Percentiles rank a stretch among this genome's conserved stretches.
phyloP scores from a whole-genome alignment of 2,797 vertebrate genomes.

The Alectoris magna region DNA sequence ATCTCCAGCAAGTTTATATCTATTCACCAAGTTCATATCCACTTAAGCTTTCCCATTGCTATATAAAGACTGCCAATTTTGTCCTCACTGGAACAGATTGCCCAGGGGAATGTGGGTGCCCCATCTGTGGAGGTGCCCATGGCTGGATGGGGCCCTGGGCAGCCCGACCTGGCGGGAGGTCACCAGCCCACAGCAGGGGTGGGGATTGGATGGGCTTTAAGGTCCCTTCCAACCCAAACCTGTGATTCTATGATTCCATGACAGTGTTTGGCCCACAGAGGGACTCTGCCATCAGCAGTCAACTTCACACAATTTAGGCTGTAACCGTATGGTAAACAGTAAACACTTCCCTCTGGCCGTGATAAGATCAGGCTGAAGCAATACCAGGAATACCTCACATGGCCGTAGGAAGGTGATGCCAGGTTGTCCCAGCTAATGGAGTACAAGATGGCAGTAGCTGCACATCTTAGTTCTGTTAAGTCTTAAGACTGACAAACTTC shows the following conservation, averaged over 20 bases:
- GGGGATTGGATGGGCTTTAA: background rate
- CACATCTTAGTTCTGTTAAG: background rate
- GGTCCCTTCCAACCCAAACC: background rate
- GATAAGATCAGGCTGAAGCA: background rate
- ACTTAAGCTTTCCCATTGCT: background rate
- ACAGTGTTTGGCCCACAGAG: background rate
- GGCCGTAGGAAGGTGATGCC: background rate
- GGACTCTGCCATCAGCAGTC: accelerated
- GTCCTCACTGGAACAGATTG: background rate
- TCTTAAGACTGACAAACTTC: background rate
- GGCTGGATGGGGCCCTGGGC: no score
- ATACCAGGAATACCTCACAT: background rate
- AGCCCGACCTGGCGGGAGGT: no score
- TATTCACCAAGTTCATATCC: background rate
- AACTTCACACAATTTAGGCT: background rate
- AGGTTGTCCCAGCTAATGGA: accelerated
- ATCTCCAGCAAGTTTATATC: background rate
- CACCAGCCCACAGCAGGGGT: no score
- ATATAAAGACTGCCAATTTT: background rate
- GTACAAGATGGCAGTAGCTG: background rate
- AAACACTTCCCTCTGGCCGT: background rate
- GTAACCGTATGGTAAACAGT: background rate
- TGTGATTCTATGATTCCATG: background rate
- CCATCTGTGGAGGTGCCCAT: background rate
- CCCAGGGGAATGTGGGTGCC: background rate